phyloP scores from a whole-genome alignment of 2,797 vertebrate species.

The Masticophis lateralis region DNA sequence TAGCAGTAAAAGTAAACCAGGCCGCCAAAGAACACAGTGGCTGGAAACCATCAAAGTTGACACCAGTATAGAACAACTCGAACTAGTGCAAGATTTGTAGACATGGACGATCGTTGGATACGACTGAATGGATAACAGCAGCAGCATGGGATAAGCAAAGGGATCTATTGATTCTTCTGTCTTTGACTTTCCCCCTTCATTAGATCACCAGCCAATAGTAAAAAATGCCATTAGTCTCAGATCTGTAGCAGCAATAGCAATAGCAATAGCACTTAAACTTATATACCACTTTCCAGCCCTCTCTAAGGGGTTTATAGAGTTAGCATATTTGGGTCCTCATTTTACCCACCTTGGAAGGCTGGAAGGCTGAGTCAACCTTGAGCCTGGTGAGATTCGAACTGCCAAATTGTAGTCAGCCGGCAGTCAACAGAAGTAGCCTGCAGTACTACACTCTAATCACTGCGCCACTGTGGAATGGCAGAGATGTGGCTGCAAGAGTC shows the following conservation, averaged over 20 bases:
- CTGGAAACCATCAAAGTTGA: background rate
- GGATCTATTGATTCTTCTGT: background rate
- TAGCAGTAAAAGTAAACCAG: background rate
- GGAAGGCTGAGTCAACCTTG: no score
- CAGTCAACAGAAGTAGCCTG: no score
- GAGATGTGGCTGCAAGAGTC: background rate
- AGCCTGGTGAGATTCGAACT: no score
- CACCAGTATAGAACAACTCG: background rate
- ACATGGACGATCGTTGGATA: background rate
- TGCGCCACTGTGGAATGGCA: background rate
- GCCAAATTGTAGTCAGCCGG: no score
- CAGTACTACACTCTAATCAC: no score
- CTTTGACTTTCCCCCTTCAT: background rate
- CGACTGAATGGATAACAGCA: background rate
- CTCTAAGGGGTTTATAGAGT: no score
- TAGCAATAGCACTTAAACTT: no score
- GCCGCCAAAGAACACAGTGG: background rate
- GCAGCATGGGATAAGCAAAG: background rate
- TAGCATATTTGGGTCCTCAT: no score
- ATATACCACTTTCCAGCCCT: no score
- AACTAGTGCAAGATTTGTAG: background rate
- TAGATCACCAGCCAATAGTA: background rate
- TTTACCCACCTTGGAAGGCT: no score
- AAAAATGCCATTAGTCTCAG: background rate
- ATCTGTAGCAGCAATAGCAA: background rate